These are phyloP conservation scores for Neoaliturus tenellus DNA, from an alignment of 2,888 invertebrate genomes.

Conservation along the genomic window DNA sequence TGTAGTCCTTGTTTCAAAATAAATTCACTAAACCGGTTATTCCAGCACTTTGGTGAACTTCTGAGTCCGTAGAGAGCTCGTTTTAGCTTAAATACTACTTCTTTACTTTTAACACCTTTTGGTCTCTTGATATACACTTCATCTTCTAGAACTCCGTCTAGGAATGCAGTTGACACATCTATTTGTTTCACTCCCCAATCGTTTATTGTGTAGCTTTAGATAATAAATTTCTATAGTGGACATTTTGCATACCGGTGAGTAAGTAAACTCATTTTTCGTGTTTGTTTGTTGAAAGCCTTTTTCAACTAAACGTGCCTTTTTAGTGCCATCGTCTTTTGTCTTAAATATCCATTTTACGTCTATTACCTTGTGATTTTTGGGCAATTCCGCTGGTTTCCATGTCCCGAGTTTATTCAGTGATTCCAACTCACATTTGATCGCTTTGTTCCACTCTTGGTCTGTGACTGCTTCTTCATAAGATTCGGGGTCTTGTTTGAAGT, in stretches of 20 bases:
- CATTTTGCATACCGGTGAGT: slow-evolving; percentile 46
- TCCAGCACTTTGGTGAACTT: slow-evolving; percentile 57
- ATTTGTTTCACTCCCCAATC: slow-evolving; percentile 47
- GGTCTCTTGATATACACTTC: slow-evolving; percentile 56
- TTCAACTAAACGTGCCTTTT: slow-evolving; percentile 60
- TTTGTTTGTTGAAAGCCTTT: slow-evolving; percentile 57
- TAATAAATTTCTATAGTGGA: slow-evolving; percentile 49
- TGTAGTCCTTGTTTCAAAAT: slow-evolving; percentile 48
- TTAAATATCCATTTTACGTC: slow-evolving; percentile 59
- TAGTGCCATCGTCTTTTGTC: slow-evolving; percentile 57
- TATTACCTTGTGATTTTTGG: slow-evolving; percentile 48
- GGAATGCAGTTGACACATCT: slow-evolving; percentile 59
- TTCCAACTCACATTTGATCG: slow-evolving; percentile 55
- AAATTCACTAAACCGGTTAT: slow-evolving; percentile 49
- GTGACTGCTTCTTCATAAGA: slow-evolving; percentile 57
- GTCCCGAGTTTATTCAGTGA: slow-evolving; percentile 57
- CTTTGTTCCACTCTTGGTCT: slow-evolving; percentile 52
- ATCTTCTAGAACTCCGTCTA: slow-evolving; percentile 54
- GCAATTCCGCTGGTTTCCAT: slow-evolving; percentile 54
- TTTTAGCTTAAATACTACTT: slow-evolving; percentile 39
- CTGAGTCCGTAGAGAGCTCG: slow-evolving; percentile 55
- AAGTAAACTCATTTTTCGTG: slow-evolving; percentile 7
- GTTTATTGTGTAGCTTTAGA: slow-evolving; percentile 49
- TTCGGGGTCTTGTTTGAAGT: slow-evolving; percentile 19
- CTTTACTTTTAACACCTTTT: slow-evolving; percentile 41